Evolutionary conservation across 2,888 invertebrate species (phyloP).

Genomic region (Cinara cedri): DNA sequence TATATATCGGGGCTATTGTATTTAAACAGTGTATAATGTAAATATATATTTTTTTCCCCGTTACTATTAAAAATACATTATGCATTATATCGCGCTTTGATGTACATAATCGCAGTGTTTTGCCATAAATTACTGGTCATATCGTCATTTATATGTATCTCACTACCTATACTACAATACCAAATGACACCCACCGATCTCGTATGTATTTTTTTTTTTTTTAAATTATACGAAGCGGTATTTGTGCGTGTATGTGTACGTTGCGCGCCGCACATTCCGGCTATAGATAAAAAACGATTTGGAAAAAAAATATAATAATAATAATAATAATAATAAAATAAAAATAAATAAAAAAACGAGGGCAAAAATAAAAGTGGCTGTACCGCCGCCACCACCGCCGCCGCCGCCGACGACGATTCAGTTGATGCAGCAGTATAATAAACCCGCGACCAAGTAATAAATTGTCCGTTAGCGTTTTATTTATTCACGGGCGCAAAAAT

Average conservation of each 20-base stretch:
- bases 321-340: no score
- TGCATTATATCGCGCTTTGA: constrained; percentile 10
- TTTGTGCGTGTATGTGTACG: no score
- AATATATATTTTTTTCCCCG: neutral
- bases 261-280: neutral
- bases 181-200: constrained; percentile 36
- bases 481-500: constrained; percentile 39
- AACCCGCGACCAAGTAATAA: constrained; percentile 45
- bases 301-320: neutral
- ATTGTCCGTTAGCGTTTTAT: constrained; percentile 41
- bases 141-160: neutral
- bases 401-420: no score
- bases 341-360: no score
- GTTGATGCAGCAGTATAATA: neutral
- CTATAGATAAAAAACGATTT: constrained; percentile 40
- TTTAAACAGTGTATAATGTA: neutral
- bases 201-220: constrained; percentile 13
- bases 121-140: constrained; percentile 37
- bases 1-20: no score
- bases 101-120: constrained; percentile 19
- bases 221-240: constrained; percentile 5
- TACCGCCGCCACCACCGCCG: no score
- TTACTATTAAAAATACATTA: constrained; percentile 40
- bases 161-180: neutral
- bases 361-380: constrained; percentile 4